A percentile compares a stretch with the other conserved stretches of the same genome.
phyloP scores from a whole-genome alignment of 2,113 vertebrate genomes.

The Callaeas wilsoni region DNA sequence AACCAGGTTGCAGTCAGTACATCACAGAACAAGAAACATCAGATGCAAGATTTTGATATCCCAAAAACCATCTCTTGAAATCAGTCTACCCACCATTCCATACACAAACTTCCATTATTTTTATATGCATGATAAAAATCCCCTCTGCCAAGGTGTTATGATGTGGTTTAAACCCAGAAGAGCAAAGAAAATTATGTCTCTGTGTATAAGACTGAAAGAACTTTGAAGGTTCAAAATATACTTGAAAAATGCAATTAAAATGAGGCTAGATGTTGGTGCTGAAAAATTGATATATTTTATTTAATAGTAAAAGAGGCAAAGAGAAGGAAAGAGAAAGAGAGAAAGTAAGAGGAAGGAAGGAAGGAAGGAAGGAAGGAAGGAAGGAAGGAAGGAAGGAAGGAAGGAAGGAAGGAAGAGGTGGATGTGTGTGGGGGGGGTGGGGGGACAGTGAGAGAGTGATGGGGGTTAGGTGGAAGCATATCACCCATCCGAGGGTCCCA shows the following conservation, averaged over 20 bases:
- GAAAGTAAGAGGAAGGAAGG: too few relatives aligned
- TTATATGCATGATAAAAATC: not conserved
- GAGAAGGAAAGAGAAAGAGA: too few relatives aligned
- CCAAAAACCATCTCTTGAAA: not conserved
- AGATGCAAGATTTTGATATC: not conserved
- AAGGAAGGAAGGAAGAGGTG: accelerated
- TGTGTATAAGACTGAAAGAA: not conserved
- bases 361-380: too few relatives aligned
- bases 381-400: not conserved
- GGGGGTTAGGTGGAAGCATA: not conserved
- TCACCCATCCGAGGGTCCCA: not conserved
- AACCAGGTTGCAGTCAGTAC: not conserved
- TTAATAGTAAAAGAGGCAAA: not conserved
- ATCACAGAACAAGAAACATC: not conserved
- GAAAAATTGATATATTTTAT: not conserved
- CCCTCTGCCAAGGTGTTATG: accelerated
- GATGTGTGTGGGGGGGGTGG: not conserved
- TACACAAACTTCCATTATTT: not conserved
- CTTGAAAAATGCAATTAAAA: not conserved
- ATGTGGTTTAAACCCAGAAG: not conserved
- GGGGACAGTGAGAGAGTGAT: too few relatives aligned
- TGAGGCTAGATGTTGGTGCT: accelerated
- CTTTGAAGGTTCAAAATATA: too few relatives aligned
- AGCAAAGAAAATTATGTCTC: not conserved
- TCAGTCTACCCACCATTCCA: not conserved